Evolutionary conservation across 2,797 vertebrate species (phyloP).

Genomic region (Todus mexicanus): DNA sequence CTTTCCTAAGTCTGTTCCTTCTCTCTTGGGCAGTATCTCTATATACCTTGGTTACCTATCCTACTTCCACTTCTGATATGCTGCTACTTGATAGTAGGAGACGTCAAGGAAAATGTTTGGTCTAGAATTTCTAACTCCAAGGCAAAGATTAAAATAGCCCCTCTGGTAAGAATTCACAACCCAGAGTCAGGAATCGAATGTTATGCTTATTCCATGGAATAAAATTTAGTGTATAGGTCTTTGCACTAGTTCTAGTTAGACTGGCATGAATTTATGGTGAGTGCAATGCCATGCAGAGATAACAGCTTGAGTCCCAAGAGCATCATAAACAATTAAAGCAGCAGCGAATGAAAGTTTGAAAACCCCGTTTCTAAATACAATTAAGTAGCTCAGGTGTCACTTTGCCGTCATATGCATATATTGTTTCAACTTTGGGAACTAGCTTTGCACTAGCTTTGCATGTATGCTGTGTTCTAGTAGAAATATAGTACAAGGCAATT

Average conservation of each 20-base stretch:
- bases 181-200: background rate
- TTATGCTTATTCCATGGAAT: background rate
- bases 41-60: background rate
- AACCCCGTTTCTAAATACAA: background rate
- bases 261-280: background rate
- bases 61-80: background rate
- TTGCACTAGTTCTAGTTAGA: background rate
- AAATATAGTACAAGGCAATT: background rate
- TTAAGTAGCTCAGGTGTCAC: background rate
- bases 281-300: background rate
- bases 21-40: background rate
- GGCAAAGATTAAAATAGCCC: background rate
- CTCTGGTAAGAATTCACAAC: background rate
- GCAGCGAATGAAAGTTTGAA: background rate
- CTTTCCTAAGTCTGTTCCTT: background rate
- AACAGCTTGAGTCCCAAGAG: background rate
- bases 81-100: background rate
- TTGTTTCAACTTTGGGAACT: background rate
- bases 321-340: background rate
- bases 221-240: background rate
- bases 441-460: background rate
- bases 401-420: background rate
- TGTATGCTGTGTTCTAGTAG: background rate
- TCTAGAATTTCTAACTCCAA: background rate
- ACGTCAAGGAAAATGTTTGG: background rate